phyloP scores from a whole-genome alignment of 2,113 vertebrate genomes.

The Syngnathus typhle region DNA sequence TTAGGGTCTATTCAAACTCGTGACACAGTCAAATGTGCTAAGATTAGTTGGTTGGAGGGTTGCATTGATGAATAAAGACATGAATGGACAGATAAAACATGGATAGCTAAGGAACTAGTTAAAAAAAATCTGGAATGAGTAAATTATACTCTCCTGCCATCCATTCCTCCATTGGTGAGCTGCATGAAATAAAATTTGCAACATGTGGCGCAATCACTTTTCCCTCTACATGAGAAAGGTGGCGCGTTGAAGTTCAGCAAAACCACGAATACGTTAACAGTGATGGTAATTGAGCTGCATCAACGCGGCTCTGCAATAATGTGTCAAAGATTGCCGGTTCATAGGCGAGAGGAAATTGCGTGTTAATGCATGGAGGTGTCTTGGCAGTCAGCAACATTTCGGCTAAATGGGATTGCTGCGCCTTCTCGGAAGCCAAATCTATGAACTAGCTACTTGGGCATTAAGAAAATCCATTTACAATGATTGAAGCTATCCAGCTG shows the following conservation, averaged over 20 bases:
- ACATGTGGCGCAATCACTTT: neutral
- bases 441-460: conserved; percentile 66
- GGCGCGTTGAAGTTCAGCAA: neutral
- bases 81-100: neutral
- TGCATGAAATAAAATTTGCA: neutral
- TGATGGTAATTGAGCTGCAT: conserved; percentile 49
- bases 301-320: conserved; percentile 32
- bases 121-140: too few species aligned
- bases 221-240: neutral
- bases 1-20: too few species aligned
- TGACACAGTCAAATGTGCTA: too few species aligned
- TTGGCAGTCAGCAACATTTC: conserved; percentile 59
- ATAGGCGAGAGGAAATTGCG: conserved; percentile 10
- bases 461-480: conserved; percentile 69
- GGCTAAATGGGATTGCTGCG: conserved; percentile 63
- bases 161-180: neutral
- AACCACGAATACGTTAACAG: conserved; percentile 20
- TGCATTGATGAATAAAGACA: neutral
- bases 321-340: conserved; percentile 28
- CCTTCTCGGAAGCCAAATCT: conserved; percentile 52
- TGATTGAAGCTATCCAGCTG: conserved; percentile 70
- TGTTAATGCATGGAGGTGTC: conserved; percentile 38
- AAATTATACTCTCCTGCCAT: too few species aligned
- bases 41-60: neutral
- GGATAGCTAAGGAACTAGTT: neutral